phyloP scores from a whole-genome alignment of 2,113 vertebrate genomes.

The Picathartes gymnocephalus region DNA sequence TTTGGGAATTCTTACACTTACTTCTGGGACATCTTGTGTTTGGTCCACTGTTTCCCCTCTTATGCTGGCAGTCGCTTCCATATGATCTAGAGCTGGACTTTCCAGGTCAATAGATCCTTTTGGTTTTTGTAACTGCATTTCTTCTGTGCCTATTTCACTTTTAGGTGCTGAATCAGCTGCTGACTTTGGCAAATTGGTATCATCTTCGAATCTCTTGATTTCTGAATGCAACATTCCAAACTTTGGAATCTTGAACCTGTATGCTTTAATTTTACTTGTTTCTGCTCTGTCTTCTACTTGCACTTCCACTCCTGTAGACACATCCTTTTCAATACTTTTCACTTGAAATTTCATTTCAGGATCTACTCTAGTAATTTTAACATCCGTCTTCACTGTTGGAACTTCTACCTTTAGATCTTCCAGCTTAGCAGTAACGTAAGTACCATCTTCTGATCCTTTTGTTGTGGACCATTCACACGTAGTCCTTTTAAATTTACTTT shows the following conservation, averaged over 20 bases:
- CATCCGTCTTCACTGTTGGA: background rate
- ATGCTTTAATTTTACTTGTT: slow-evolving; percentile 39
- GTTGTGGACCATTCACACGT: background rate
- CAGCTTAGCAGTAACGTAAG: slow-evolving; percentile 6
- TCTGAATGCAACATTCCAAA: slow-evolving; percentile 40
- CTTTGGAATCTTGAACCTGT: slow-evolving; percentile 50
- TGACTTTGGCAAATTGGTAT: background rate
- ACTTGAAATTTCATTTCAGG: slow-evolving; percentile 49
- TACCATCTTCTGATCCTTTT: background rate
- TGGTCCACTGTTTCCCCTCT: background rate
- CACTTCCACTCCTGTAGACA: background rate
- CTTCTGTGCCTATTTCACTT: background rate
- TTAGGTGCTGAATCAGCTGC: background rate
- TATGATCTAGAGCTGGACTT: background rate
- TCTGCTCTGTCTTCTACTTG: slow-evolving; percentile 50
- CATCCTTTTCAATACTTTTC: slow-evolving; percentile 38
- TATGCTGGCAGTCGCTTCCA: background rate
- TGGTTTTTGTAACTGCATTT: background rate
- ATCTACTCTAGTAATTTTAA: slow-evolving; percentile 18
- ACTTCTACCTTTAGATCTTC: slow-evolving; percentile 23
- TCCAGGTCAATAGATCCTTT: background rate
- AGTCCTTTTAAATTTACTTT: background rate
- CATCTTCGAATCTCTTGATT: background rate
- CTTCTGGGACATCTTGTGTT: slow-evolving; percentile 19
- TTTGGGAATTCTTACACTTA: slow-evolving; percentile 61